These are phyloP conservation scores for Caenorhabditis sp. DNA, from an alignment of 2,888 invertebrate species.

Conservation along the genomic window DNA sequence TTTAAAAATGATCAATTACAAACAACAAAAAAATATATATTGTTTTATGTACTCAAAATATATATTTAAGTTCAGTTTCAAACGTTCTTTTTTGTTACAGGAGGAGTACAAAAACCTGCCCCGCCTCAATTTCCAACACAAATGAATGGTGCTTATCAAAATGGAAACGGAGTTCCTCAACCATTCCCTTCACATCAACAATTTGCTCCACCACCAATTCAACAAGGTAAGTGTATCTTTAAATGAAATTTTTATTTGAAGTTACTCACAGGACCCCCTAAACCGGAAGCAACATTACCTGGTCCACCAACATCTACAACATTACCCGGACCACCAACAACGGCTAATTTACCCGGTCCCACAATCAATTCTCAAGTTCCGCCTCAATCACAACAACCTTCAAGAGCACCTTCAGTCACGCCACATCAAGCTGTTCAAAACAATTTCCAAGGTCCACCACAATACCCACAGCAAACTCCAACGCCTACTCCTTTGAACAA, in stretches of 20 bases:
- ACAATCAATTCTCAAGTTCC: background rate
- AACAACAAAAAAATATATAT: no score
- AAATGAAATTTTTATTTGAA: no score
- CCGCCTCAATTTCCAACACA: background rate
- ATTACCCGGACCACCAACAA: background rate
- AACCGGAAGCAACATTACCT: no score
- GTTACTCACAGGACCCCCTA: no score
- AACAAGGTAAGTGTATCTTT: background rate
- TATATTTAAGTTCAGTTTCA: background rate
- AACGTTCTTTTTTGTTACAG: constrained; percentile 9
- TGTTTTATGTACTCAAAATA: no score
- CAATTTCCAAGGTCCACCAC: constrained; percentile 8
- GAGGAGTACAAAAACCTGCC: constrained; percentile 10
- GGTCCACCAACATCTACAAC: no score
- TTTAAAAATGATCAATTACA: no score
- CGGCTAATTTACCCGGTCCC: background rate
- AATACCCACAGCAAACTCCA: background rate
- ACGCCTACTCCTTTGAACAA: background rate
- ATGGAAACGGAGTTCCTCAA: background rate
- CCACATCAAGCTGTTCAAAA: constrained; percentile 2
- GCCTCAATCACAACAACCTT: constrained; percentile 7
- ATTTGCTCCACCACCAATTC: background rate
- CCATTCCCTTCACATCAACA: background rate
- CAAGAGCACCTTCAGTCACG: constrained; percentile 2
- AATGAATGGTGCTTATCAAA: constrained; percentile 3